phyloP scores from a whole-genome alignment of 2,888 invertebrate genomes.

The Morpho helenor region DNA sequence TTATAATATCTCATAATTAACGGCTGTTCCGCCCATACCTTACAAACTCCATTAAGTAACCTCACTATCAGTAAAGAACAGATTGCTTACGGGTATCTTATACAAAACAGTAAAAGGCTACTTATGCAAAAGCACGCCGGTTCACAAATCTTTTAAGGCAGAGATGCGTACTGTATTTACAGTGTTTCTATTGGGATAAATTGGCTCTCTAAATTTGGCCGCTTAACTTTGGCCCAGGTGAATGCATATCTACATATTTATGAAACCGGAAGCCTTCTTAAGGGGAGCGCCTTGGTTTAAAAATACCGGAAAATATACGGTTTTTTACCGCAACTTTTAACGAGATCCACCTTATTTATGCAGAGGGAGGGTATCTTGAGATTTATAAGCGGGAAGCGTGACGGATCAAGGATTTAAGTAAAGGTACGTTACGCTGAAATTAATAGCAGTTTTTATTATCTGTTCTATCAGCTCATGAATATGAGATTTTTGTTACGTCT shows the following conservation, averaged over 20 bases:
- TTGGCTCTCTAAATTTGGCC: conserved; percentile 70
- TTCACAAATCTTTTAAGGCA: conserved; percentile 66
- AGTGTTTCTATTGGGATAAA: conserved; percentile 76
- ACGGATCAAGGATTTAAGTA: conserved; percentile 65
- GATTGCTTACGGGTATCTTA: conserved; percentile 55
- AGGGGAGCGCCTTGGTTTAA: conserved; percentile 67
- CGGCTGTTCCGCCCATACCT: not conserved
- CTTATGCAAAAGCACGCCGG: conserved; percentile 71
- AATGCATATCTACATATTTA: conserved; percentile 78
- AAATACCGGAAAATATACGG: conserved; percentile 67
- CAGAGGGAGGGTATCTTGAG: conserved; percentile 63
- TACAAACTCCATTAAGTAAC: conserved; percentile 1
- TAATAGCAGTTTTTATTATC: conserved; percentile 52
- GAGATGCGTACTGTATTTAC: conserved; percentile 67
- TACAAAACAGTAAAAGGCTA: conserved; percentile 52
- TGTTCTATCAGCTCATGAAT: conserved; percentile 15
- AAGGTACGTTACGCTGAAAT: conserved; percentile 54
- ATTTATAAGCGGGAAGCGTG: conserved; percentile 70
- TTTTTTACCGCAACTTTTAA: conserved; percentile 72
- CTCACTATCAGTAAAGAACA: conserved; percentile 52
- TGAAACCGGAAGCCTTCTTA: conserved; percentile 66
- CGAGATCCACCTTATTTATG: conserved; percentile 76
- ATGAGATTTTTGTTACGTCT: conserved; percentile 1
- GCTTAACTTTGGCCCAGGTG: conserved; percentile 67
- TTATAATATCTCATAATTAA: too few relatives aligned